Evolutionary conservation across 2,113 vertebrate species (phyloP), one percentile per base, ranked within the genome.

Genomic region (Merops nubicus): DNA sequence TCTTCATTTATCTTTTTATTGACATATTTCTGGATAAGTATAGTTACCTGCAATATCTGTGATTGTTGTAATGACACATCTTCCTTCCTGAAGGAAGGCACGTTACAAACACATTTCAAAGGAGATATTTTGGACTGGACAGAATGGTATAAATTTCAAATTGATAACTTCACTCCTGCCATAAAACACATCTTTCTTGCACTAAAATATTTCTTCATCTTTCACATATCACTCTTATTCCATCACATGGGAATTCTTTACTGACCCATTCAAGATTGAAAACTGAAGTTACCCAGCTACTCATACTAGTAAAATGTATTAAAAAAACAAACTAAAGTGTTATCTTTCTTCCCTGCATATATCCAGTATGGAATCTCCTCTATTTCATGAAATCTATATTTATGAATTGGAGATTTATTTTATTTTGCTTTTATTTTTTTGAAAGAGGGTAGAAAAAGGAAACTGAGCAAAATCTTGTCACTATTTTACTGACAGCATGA

Each of bases 221-320:
- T 65, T 87, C 79, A 87, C 42, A 56, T 79, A 83, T 89, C 54
- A 62, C 36, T 96, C 64, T 93, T 89, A 65, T 23, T 85, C 69
- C 45, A 70, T 43, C 77, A 81, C 73, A 85, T 85, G 69, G 81
- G 78, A 89, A 87, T 95, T 96, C 51, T 59, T 91, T 73, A 88
- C 74, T 94, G 75, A 96, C 42, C 73, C 62, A 62, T 95, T 95
- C 40, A 78, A 91, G 87, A 91, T 8, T 88, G 85, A 93, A 96
- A 96, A 82, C 54, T 42, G 50, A 88, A 97, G 79, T 91, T 86
- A 69, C 19, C 92, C 65, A 76, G 45, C 36, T 89, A 79, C 56
- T 62, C 33, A 29, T 47, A 47, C 14, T 17, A 79, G n/a, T 25
- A 76, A 85, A 96, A 79, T 36, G 6, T 47, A 67, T 80, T 79